Conservation (phyloP, 92 coral and sea anemone genomes). For the Blastomussa wellsi region DNA sequence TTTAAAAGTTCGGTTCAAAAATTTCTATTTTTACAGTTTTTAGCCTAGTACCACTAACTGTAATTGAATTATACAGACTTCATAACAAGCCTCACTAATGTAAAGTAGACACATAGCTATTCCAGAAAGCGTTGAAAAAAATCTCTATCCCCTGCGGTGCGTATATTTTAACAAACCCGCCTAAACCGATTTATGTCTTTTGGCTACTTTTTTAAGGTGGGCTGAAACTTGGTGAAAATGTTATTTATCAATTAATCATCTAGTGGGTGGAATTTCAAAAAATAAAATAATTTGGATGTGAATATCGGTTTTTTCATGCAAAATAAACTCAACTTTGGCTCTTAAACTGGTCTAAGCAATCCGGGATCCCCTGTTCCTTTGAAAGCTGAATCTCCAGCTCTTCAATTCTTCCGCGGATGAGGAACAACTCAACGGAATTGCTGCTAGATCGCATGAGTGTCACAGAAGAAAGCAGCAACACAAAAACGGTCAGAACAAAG, state of each 20-base stretch:
- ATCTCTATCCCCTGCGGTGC: too few relatives aligned
- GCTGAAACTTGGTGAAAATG: not conserved
- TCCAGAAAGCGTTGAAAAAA: too few relatives aligned
- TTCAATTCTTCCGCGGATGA: conserved; percentile 4
- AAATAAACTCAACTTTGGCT: not conserved
- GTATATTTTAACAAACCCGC: not conserved
- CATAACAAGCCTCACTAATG: too few relatives aligned
- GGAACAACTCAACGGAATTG: not conserved
- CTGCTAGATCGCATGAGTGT: not conserved
- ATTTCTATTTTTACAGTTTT: too few relatives aligned
- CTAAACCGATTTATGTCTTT: not conserved
- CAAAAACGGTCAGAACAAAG: not conserved
- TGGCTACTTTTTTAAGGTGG: not conserved
- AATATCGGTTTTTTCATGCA: not conserved
- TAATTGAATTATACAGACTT: too few relatives aligned
- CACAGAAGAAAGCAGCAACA: conserved; percentile 16
- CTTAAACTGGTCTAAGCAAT: conserved; percentile 7
- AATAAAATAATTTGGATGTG: not conserved
- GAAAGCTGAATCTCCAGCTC: conserved; percentile 15
- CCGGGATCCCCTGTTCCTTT: not conserved
- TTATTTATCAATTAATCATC: not conserved
- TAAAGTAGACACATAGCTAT: too few relatives aligned
- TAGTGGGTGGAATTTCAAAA: not conserved
- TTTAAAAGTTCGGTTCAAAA: too few relatives aligned
- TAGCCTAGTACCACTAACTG: too few relatives aligned